phyloP scores from a whole-genome alignment of 2,888 invertebrate species.

The Ormyrus rosae region DNA sequence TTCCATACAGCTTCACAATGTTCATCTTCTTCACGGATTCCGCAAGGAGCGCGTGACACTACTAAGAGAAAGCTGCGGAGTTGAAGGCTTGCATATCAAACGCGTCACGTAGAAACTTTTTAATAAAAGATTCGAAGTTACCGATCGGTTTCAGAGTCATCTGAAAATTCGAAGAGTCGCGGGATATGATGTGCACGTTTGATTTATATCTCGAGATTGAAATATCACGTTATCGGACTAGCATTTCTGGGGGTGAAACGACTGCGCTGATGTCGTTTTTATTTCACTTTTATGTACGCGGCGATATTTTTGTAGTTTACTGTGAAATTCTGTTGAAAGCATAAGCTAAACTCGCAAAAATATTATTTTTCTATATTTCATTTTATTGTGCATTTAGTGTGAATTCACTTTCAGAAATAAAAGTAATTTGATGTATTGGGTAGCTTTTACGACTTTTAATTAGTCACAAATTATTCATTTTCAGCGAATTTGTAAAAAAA shows the following conservation, averaged over 20 bases:
- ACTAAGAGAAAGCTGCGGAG: neutral
- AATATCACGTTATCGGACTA: constrained; percentile 20
- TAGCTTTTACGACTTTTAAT: too few species aligned
- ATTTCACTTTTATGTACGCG: constrained; percentile 56
- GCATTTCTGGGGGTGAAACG: neutral
- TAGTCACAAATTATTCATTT: too few species aligned
- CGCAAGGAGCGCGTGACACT: constrained; percentile 27
- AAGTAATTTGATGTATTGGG: too few species aligned
- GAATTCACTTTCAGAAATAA: too few species aligned
- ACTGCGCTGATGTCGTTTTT: neutral
- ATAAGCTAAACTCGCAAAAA: too few species aligned
- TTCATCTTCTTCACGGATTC: constrained; percentile 35
- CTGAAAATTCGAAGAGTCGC: constrained; percentile 27
- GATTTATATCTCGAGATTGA: constrained; percentile 47
- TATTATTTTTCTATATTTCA: too few species aligned
- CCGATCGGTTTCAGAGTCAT: constrained; percentile 28
- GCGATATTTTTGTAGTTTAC: too few species aligned
- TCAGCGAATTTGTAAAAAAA: too few species aligned
- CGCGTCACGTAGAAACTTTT: constrained; percentile 53
- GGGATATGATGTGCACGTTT: constrained; percentile 4
- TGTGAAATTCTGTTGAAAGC: too few species aligned
- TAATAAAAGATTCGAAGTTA: constrained; percentile 50
- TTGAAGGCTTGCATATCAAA: constrained; percentile 24
- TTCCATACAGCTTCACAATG: neutral
- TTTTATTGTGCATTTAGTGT: too few species aligned